Percentiles rank a stretch among this genome's conserved stretches.
phyloP scores from a whole-genome alignment of 2,888 invertebrate genomes.

The Amphipyra berbera region DNA sequence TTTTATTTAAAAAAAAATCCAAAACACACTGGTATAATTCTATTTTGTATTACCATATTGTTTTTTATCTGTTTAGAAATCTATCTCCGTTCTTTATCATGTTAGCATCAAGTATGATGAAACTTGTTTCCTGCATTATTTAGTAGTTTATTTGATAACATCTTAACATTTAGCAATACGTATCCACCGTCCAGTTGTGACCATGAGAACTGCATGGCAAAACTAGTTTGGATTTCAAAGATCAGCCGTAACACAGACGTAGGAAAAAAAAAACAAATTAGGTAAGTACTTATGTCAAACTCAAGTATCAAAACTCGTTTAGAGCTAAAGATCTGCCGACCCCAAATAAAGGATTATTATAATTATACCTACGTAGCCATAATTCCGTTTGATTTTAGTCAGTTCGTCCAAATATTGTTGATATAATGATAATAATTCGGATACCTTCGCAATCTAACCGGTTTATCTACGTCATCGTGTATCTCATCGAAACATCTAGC shows the following conservation, averaged over 20 bases:
- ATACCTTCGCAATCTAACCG: constrained; percentile 12
- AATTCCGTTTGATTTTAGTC: no score
- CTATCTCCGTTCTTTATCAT: no score
- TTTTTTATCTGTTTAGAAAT: no score
- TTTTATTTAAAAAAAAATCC: no score
- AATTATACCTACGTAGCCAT: no score
- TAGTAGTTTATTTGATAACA: constrained; percentile 23
- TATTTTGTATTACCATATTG: no score
- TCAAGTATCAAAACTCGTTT: background rate
- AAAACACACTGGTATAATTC: no score
- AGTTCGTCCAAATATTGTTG: no score
- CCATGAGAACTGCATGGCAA: constrained; percentile 21
- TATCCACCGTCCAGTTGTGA: constrained; percentile 14
- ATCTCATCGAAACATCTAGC: constrained; percentile 14
- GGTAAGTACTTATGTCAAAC: background rate
- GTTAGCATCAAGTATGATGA: background rate
- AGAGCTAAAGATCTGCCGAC: no score
- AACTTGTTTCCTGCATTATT: constrained; percentile 16
- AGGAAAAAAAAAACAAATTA: background rate
- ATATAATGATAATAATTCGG: background rate
- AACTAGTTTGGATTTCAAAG: constrained; percentile 21
- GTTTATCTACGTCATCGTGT: constrained; percentile 25
- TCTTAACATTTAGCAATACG: constrained; percentile 17
- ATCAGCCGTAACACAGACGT: background rate
- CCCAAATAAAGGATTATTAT: no score